Conservation (phyloP, 2,797 vertebrate species). For the Florisuga fusca region DNA sequence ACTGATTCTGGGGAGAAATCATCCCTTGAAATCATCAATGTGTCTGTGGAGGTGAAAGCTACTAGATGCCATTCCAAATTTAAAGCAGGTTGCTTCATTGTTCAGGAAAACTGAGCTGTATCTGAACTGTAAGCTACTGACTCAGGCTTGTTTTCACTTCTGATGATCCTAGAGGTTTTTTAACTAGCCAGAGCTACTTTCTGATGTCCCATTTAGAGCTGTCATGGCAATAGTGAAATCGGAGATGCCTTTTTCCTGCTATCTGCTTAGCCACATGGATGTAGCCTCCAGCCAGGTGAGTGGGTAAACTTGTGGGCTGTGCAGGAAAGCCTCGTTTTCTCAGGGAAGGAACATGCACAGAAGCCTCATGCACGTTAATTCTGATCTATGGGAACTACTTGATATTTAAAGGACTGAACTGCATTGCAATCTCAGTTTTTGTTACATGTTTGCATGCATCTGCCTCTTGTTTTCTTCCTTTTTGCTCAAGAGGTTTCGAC, state of each 20-base stretch:
- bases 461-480: not conserved
- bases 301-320: not conserved
- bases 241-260: not conserved
- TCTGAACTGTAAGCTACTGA: not conserved
- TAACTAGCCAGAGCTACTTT: not conserved
- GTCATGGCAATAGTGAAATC: not conserved
- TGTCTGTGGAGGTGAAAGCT: not conserved
- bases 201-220: not conserved
- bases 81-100: not conserved
- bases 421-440: not conserved
- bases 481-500: not conserved
- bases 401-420: not conserved
- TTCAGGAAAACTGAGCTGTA: not conserved
- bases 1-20: not conserved
- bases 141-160: not conserved
- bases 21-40: not conserved
- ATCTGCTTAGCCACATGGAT: not conserved
- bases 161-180: not conserved
- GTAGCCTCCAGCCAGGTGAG: conserved; percentile 33
- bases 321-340: not conserved
- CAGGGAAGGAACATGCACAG: not conserved
- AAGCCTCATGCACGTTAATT: rapidly evolving
- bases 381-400: not conserved
- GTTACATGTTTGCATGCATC: not conserved
- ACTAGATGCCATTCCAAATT: not conserved